Evolutionary conservation across 2,113 vertebrate species (phyloP).

Genomic region (Diphyllodes magnificus): DNA sequence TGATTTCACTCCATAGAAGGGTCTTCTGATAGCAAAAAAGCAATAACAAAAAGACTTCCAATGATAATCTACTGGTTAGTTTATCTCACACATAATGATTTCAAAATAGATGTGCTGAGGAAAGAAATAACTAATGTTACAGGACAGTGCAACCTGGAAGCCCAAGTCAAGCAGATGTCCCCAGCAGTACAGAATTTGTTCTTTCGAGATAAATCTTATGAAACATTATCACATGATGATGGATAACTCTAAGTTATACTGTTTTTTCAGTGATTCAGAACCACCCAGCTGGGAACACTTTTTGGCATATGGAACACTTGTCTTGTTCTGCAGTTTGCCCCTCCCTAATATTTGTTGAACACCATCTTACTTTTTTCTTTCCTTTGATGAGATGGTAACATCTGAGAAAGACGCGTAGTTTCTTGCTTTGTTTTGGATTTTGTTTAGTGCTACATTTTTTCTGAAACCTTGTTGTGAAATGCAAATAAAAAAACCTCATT

Average conservation of each 20-base stretch:
- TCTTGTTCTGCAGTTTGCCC: not conserved
- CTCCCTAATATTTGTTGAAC: not conserved
- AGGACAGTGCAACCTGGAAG: not conserved
- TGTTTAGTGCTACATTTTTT: not conserved
- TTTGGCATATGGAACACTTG: not conserved
- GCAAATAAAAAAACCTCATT: not conserved
- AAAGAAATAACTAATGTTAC: not conserved
- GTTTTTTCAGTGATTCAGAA: not conserved
- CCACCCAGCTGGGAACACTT: rapidly evolving
- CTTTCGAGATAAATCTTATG: not conserved
- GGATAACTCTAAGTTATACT: not conserved
- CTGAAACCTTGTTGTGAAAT: not conserved
- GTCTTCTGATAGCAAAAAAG: not conserved
- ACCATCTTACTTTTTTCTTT: not conserved
- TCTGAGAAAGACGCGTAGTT: not conserved
- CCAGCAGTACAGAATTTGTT: not conserved
- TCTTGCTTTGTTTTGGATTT: not conserved
- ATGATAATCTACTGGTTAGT: not conserved
- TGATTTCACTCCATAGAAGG: not conserved
- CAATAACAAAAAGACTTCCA: not conserved
- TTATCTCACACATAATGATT: not conserved
- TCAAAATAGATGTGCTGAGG: not conserved
- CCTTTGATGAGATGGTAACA: not conserved
- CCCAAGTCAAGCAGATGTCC: not conserved
- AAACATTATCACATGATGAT: not conserved